These are phyloP conservation scores for Eulacestoma nigropectus DNA, from an alignment of 2,113 vertebrate species.

Conservation along the genomic window DNA sequence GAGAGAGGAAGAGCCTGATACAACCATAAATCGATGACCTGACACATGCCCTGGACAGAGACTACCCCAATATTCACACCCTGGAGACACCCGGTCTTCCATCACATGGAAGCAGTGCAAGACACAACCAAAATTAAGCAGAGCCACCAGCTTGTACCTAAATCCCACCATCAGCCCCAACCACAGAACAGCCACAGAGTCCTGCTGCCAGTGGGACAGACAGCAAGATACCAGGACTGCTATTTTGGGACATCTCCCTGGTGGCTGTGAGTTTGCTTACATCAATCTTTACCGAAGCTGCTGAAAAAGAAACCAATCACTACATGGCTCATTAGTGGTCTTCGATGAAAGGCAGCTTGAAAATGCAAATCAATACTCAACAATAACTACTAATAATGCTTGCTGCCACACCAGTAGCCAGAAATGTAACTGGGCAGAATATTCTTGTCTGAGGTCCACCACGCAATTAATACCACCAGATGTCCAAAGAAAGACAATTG, in stretches of 20 bases:
- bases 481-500: conserved; percentile 4
- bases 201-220: not conserved
- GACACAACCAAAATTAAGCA: not conserved
- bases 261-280: not conserved
- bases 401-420: not conserved
- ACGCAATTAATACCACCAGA: not conserved
- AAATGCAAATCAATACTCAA: conserved; percentile 4
- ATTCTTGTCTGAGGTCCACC: not conserved
- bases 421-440: not conserved
- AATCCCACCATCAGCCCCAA: not conserved
- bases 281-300: not conserved
- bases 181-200: too few species aligned
- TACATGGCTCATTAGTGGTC: not conserved
- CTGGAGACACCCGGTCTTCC: not conserved
- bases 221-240: not conserved
- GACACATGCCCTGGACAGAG: not conserved
- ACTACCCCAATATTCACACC: not conserved
- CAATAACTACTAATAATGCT: conserved; percentile 1
- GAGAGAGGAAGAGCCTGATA: not conserved
- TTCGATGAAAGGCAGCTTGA: not conserved
- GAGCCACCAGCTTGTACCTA: not conserved
- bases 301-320: not conserved
- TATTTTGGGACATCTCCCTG: not conserved
- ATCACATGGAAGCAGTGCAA: not conserved
- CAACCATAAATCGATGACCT: not conserved